Percentiles rank a stretch among this genome's conserved stretches.
phyloP scores from a whole-genome alignment of 2,888 invertebrate genomes.

The Anorthoa munda region DNA sequence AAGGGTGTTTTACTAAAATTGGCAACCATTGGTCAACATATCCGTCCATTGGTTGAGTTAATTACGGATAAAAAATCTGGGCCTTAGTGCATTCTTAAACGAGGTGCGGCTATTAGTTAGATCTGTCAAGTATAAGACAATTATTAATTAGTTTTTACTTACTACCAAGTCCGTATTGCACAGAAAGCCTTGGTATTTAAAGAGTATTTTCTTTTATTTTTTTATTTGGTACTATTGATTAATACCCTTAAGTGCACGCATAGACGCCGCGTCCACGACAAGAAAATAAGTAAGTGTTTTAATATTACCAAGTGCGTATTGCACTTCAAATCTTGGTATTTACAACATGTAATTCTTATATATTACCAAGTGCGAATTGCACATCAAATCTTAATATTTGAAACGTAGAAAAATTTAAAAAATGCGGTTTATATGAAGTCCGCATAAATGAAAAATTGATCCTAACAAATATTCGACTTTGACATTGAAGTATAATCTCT shows the following conservation, averaged over 20 bases:
- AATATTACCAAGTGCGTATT: neutral
- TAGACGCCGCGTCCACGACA: no score
- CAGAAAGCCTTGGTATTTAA: neutral
- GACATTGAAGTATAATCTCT: neutral
- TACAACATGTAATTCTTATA: neutral
- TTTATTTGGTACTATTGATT: no score
- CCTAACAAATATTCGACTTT: neutral
- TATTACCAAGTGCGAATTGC: neutral
- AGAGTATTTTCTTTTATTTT: no score
- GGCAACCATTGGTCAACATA: no score
- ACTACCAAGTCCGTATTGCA: neutral
- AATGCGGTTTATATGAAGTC: neutral
- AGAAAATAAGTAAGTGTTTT: no score
- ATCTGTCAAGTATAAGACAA: neutral
- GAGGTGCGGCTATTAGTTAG: neutral
- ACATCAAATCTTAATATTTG: neutral
- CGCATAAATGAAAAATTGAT: neutral
- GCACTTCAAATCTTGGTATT: neutral
- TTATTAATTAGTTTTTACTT: neutral
- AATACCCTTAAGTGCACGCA: no score
- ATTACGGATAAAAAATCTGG: no score
- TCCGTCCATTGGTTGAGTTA: no score
- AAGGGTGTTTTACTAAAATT: no score
- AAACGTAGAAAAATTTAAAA: neutral
- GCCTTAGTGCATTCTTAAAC: neutral